phyloP scores from a whole-genome alignment of 1,140 invertebrate species.

The Drosophila subobscura region DNA sequence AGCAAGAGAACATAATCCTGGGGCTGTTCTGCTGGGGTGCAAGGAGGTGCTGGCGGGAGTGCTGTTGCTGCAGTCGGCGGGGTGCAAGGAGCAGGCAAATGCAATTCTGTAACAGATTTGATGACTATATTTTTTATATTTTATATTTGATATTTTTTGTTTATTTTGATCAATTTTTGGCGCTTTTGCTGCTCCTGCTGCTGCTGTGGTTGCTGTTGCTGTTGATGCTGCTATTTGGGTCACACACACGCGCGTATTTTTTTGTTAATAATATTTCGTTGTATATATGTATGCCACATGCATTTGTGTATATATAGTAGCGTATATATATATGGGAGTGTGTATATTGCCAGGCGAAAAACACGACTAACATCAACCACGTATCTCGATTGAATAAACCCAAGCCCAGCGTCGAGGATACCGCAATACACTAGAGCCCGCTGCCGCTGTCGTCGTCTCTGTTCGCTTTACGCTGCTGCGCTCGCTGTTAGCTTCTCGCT shows the following conservation, averaged over 20 bases:
- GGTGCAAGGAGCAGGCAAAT: constrained; percentile 10
- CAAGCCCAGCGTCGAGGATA: constrained; percentile 82
- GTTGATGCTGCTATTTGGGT: constrained; percentile 46
- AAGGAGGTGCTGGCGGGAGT: constrained; percentile 24
- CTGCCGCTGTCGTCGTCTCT: constrained; percentile 22
- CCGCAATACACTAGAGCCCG: constrained; percentile 74
- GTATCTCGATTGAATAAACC: constrained; percentile 84
- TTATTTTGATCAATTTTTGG: constrained; percentile 36
- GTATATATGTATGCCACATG: constrained; percentile 19
- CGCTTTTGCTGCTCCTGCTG: constrained; percentile 16
- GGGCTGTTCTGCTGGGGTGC: constrained; percentile 78
- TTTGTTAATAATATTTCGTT: constrained; percentile 54
- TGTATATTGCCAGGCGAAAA: constrained; percentile 74
- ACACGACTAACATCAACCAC: constrained; percentile 84
- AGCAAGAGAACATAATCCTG: constrained; percentile 83
- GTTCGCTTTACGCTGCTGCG: constrained; percentile 6
- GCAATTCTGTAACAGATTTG: constrained; percentile 17
- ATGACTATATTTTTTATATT: constrained; percentile 33
- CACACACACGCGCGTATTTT: constrained; percentile 48
- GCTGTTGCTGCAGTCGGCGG: constrained; percentile 17
- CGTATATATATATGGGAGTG: constrained; percentile 24
- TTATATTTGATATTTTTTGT: constrained; percentile 32
- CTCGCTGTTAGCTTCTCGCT: constrained; percentile 15
- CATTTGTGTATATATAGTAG: constrained; percentile 29
- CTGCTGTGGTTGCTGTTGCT: constrained; percentile 17